Conservation (phyloP, 1,140 invertebrate species). For the Lethrus apterus region DNA sequence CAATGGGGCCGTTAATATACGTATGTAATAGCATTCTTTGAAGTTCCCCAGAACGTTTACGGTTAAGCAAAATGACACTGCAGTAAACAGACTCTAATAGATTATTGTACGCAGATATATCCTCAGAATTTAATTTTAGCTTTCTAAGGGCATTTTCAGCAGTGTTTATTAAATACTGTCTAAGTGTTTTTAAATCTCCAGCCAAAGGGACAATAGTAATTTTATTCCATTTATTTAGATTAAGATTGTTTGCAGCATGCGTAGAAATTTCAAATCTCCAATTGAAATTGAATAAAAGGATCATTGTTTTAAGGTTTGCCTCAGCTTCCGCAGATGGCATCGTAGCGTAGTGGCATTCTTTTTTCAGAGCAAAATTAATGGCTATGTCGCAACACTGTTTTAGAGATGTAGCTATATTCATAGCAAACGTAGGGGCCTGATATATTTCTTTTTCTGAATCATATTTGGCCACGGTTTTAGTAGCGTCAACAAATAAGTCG, state of each 20-base stretch:
- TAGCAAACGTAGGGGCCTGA: slow-evolving; percentile 19
- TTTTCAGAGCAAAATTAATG: slow-evolving; percentile 17
- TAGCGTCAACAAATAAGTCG: slow-evolving; percentile 18
- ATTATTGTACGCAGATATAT: background rate
- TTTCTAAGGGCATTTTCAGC: background rate
- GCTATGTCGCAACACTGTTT: slow-evolving; percentile 25
- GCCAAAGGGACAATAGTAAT: slow-evolving; percentile 27
- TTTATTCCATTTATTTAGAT: slow-evolving; percentile 28
- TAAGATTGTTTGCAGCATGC: slow-evolving; percentile 24
- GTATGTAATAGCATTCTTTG: slow-evolving; percentile 18
- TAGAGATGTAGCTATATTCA: slow-evolving; percentile 23
- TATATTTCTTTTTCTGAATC: slow-evolving; percentile 16
- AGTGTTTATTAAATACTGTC: slow-evolving; percentile 17
- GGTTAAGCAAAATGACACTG: slow-evolving; percentile 17
- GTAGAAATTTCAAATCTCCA: slow-evolving; percentile 36
- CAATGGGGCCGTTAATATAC: slow-evolving; percentile 4
- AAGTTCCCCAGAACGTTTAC: slow-evolving; percentile 27
- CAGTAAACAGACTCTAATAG: slow-evolving; percentile 7
- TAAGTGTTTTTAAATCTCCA: slow-evolving; percentile 25
- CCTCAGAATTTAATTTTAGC: background rate
- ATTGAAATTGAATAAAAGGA: slow-evolving; percentile 29
- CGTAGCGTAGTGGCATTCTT: background rate
- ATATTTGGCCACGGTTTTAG: slow-evolving; percentile 20
- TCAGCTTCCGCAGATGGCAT: slow-evolving; percentile 22
- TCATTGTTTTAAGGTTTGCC: slow-evolving; percentile 30